Evolutionary conservation across 2,888 invertebrate species (phyloP).

Genomic region (Sphaerophoria taeniata): DNA sequence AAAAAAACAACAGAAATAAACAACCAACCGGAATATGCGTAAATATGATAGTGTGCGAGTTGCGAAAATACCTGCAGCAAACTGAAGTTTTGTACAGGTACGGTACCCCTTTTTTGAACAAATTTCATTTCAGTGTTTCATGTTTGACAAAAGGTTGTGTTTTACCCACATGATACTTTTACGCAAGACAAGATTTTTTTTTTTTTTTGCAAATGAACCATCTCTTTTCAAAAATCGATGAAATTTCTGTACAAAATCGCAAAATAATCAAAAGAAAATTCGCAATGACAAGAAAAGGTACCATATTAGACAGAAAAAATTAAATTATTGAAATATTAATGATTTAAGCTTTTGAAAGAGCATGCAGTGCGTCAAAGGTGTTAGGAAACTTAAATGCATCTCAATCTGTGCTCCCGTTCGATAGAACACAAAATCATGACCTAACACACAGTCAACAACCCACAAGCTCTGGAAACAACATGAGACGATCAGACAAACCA

Average conservation of each 20-base stretch:
- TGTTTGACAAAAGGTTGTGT: constrained; percentile 27
- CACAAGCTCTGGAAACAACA: constrained; percentile 28
- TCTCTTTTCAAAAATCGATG: constrained; percentile 58
- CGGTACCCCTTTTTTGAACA: background rate
- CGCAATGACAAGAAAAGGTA: constrained; percentile 11
- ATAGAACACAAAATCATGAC: constrained; percentile 66
- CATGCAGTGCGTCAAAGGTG: background rate
- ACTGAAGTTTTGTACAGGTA: background rate
- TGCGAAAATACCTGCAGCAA: no score
- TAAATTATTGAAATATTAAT: background rate
- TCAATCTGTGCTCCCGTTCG: background rate
- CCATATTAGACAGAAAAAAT: constrained; percentile 6
- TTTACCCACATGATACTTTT: constrained; percentile 48
- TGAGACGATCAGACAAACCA: constrained; percentile 41
- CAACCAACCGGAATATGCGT: constrained; percentile 23
- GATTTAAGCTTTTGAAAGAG: background rate
- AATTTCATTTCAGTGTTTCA: background rate
- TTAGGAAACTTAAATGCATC: background rate
- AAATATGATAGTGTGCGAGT: background rate
- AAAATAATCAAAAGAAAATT: constrained; percentile 8
- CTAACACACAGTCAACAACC: constrained; percentile 64
- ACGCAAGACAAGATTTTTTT: constrained; percentile 62
- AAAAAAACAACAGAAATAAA: background rate
- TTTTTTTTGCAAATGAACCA: constrained; percentile 38
- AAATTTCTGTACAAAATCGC: constrained; percentile 16